Evolutionary conservation across 2,113 vertebrate species (phyloP).

Genomic region (Cranoglanis bouderius): DNA sequence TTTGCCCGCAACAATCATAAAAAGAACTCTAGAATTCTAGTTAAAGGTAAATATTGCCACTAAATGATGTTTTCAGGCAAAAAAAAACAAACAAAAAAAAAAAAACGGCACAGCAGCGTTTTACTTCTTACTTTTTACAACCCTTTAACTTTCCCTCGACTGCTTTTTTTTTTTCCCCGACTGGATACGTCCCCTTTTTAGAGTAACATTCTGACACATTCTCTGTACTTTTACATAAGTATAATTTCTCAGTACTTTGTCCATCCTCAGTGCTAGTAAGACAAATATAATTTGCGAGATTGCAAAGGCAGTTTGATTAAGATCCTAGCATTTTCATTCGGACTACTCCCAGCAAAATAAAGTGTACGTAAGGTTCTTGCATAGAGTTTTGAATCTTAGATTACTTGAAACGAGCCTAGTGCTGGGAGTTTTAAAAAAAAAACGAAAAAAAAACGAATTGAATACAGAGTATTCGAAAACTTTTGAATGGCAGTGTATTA

Average conservation of each 20-base stretch:
- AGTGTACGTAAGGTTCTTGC: background rate
- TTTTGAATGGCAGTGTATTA: background rate
- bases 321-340: background rate
- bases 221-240: no score
- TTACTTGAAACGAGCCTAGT: background rate
- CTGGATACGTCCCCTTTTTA: background rate
- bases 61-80: no score
- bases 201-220: no score
- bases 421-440: background rate
- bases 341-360: background rate
- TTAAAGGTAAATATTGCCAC: background rate
- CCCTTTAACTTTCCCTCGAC: no score
- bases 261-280: background rate
- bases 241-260: no score
- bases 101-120: no score
- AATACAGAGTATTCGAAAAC: background rate
- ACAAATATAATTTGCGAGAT: background rate
- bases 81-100: no score
- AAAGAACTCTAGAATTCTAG: background rate
- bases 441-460: background rate
- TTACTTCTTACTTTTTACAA: no score
- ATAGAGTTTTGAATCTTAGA: background rate
- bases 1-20: no score
- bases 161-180: background rate
- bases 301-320: background rate